phyloP scores from a whole-genome alignment of 2,113 vertebrate species.

The Zosterops pallidus region DNA sequence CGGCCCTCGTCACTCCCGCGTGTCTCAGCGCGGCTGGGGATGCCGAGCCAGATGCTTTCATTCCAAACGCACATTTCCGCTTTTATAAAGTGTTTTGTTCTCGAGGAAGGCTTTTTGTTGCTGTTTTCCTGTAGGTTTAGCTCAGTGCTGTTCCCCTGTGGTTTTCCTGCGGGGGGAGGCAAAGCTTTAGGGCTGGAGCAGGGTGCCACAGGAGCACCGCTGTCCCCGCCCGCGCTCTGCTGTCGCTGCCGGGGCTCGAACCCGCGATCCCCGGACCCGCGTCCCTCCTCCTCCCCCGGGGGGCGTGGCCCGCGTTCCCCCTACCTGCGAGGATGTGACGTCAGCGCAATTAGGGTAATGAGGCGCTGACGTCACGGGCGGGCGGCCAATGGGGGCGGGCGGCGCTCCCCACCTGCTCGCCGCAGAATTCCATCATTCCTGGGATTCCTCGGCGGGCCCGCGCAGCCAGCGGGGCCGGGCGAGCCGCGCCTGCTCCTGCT shows the following conservation, averaged over 20 bases:
- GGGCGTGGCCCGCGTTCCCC: not conserved
- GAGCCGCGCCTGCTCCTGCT: not conserved
- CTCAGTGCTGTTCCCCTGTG: not conserved
- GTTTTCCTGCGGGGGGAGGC: not conserved
- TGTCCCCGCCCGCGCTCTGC: accelerated
- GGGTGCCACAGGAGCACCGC: accelerated
- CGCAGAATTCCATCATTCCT: conserved; percentile 91
- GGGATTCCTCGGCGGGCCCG: conserved; percentile 81
- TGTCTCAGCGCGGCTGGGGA: accelerated
- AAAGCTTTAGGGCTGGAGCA: no score
- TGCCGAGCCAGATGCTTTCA: accelerated
- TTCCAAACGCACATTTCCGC: not conserved
- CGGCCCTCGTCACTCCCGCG: accelerated
- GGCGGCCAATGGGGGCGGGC: conserved; percentile 76
- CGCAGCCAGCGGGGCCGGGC: not conserved
- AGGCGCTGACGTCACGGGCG: conserved; percentile 74
- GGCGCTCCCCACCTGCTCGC: conserved; percentile 89
- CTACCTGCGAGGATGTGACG: conserved; percentile 77
- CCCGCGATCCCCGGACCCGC: accelerated
- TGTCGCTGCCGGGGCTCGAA: not conserved
- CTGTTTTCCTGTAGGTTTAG: no score
- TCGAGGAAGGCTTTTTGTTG: no score
- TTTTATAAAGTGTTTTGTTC: accelerated
- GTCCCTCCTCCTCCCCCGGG: not conserved
- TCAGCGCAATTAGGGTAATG: not conserved